Base-by-base conservation (phyloP, 2,888 invertebrate genomes). In the Thecocarcelia acutangulata region DNA sequence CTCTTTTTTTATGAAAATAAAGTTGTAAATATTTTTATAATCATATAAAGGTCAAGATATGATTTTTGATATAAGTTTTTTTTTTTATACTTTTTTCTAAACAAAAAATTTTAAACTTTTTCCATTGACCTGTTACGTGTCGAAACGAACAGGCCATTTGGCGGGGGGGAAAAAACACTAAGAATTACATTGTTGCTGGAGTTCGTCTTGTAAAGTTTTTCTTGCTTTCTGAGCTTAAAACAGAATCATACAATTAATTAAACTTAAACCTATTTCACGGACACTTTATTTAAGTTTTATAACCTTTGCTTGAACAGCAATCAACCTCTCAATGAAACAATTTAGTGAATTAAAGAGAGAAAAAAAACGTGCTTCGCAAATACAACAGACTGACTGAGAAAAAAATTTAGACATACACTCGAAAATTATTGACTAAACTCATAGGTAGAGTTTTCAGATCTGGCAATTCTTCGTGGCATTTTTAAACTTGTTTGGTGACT, bases 191-290 rank as follows among this genome's bases (percentile, higher is more conserved):
- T 66, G 40, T 42, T 75, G 58, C 33, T 9, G 11, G 13, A 40
- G 37, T 61, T 58, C 17, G 46, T 56, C n/a, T 48, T 50, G 46
- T 46, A 19, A 42, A 56, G 37, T 11, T 24, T 50, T 46, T 42
- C 13, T 24, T 11, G 6, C 59, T 40, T 21, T 37, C n/a, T 19
- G 24, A 13, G 8, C 44, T 44, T 42, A 15, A 69, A 44, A 69
- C 44, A 61, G 73, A 59, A 74, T 48, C 44, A 66, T 24, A 61
- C 74, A 74, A 83, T 84, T 82, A 84, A 84, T 84, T 83, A 84
- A 83, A 82, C 75, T 75, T 84, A 80, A 83, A 82, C 82, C 73
- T 75, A 84, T 84, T 84, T 83, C 59, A 73, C 46, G 80, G 82
- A 54, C 58, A 81, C 52, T 80, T 74, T 72, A 59, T 80, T 76